phyloP scores from a whole-genome alignment of 2,888 invertebrate genomes.

The Drosophila mayaguana region DNA sequence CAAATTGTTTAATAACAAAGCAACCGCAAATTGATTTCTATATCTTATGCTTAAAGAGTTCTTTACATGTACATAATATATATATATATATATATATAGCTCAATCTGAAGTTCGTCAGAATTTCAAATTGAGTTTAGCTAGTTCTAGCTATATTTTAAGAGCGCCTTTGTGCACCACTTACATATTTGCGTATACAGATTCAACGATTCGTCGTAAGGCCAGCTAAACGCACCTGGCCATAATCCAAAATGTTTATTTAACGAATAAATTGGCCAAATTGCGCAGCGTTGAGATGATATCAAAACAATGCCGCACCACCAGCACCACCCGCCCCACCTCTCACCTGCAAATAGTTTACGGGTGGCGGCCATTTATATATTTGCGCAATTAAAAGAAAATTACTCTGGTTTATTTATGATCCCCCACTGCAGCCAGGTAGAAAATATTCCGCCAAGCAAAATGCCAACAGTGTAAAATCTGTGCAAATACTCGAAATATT shows the following conservation, averaged over 20 bases:
- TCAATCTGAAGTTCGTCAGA: no score
- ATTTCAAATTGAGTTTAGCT: background rate
- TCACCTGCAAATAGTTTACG: conserved; percentile 23
- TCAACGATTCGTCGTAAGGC: conserved; percentile 12
- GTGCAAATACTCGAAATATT: conserved; percentile 27
- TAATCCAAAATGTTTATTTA: conserved; percentile 62
- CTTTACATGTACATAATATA: no score
- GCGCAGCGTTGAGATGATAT: conserved; percentile 36
- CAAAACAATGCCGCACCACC: background rate
- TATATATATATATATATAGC: no score
- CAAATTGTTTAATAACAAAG: no score
- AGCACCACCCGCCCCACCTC: background rate
- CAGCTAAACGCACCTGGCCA: conserved; percentile 43
- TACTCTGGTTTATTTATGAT: conserved; percentile 35
- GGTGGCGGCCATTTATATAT: conserved; percentile 28
- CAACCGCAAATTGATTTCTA: no score
- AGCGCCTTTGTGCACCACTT: background rate
- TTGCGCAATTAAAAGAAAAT: conserved; percentile 64
- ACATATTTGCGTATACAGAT: conserved; percentile 8
- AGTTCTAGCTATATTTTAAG: background rate
- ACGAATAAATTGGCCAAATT: conserved; percentile 64
- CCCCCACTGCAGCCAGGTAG: conserved; percentile 30
- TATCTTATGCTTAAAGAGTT: no score
- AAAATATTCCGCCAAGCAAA: conserved; percentile 14
- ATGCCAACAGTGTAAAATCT: conserved; percentile 10